These are phyloP conservation scores for Osedax frankpressi DNA, from an alignment of 2,888 invertebrate species.

Conservation along the genomic window DNA sequence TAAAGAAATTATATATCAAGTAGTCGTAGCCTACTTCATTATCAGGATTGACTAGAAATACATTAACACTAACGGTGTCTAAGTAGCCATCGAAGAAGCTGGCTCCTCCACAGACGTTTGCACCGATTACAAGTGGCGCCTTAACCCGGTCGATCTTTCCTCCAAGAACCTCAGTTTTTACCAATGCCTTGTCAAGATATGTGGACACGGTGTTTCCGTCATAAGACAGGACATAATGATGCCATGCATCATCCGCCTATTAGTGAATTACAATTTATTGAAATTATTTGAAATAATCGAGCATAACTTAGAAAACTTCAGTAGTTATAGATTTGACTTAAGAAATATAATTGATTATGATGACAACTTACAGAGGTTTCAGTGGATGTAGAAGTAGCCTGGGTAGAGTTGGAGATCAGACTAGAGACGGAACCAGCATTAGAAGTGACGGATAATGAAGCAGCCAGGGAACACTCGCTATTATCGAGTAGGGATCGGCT, in stretches of 20 bases:
- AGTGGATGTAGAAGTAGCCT: neutral
- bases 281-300: too few relatives aligned
- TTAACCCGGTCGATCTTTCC: slow-evolving; percentile 1
- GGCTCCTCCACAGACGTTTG: neutral
- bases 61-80: neutral
- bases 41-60: too few relatives aligned
- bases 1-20: too few relatives aligned
- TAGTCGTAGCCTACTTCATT: too few relatives aligned
- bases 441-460: neutral
- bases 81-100: slow-evolving; percentile 7
- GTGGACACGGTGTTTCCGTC: neutral
- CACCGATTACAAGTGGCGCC: slow-evolving; percentile 1
- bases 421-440: neutral
- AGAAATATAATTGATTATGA: too few relatives aligned
- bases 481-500: neutral
- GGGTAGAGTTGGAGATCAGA: neutral
- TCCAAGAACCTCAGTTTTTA: neutral
- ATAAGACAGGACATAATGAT: neutral
- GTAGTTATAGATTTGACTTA: too few relatives aligned
- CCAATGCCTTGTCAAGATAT: neutral
- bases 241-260: neutral
- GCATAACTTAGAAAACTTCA: too few relatives aligned
- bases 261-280: too few relatives aligned
- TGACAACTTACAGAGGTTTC: neutral
- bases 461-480: neutral